Evolutionary conservation across 23 tunicate genomes (phyloP), one percentile per base, ranked within the genome.

Genomic region (Trididemnum nubilum): DNA sequence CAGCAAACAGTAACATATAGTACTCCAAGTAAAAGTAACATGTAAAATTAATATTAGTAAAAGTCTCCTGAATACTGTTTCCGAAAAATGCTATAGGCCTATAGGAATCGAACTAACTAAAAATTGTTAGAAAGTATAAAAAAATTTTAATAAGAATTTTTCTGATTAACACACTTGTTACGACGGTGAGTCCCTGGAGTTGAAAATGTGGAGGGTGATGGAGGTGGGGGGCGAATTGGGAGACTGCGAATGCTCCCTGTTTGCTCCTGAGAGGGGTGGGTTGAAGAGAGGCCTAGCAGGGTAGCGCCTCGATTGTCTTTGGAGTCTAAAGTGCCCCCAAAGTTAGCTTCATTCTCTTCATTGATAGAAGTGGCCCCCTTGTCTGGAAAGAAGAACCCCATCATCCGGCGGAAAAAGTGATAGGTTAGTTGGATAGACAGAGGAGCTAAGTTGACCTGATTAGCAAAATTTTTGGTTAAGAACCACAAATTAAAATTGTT

Each of bases 361-460:
- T 38, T 82, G 37, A 80, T 63, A 29, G 67, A 73, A 12, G 72
- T 4, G 54, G 51, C 34, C 7, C 74, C 84, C 33, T 85, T 79
- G 57, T 94, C 92, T 1, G 96, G 96, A 35, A 90, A 90, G 77
- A 95, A 95, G 86, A 95, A 95, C 0, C 57, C 33, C 87, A 86
- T 86, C 88, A 95, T 78, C 36, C 92, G 75, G 59, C 73, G 82
- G 86, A 85, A 95, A 83, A 95, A 95, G 52, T 83, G 91, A 36
- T 83, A 69, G 12, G 96, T 86, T n/a, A 90, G 83, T 44, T 89
- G 96, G 73, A 95, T 89, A 65, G 83, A 78, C 5, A 95, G 91
- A 28, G 96, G 99, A 21, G 73, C 84, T 0, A 89, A 88, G 73
- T 95, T 90, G 39, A 95, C 94, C 96, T 93, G 87, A 32, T n/a